These are phyloP conservation scores for Toxotes lorentzi DNA, from an alignment of 2,797 vertebrate species.

Conservation along the genomic window DNA sequence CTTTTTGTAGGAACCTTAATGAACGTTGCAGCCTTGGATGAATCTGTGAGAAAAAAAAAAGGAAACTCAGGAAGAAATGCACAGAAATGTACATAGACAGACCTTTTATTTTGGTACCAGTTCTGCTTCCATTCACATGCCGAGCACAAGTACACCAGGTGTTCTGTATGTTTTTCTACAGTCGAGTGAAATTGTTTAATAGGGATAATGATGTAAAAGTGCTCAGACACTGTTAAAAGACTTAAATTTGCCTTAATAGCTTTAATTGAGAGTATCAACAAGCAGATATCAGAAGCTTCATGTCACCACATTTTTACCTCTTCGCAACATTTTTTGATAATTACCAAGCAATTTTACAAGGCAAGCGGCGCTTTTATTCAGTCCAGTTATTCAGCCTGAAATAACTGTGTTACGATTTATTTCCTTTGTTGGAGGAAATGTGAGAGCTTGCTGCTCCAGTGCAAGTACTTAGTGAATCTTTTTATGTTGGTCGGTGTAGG, in stretches of 20 bases:
- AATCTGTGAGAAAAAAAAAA: conserved; percentile 43
- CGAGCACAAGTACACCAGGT: background rate
- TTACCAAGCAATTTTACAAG: background rate
- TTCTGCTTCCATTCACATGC: background rate
- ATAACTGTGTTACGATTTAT: background rate
- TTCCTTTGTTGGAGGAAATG: conserved; percentile 3
- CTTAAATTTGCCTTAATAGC: background rate
- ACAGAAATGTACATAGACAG: conserved; percentile 7
- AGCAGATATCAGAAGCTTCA: background rate
- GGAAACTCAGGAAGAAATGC: conserved; percentile 1
- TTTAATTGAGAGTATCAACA: background rate
- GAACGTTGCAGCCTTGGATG: conserved; percentile 37
- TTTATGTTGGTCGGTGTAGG: conserved; percentile 8
- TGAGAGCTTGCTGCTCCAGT: background rate
- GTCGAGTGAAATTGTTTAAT: background rate
- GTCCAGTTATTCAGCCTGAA: background rate
- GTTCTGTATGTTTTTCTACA: background rate
- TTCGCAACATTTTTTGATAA: background rate
- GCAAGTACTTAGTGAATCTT: conserved; percentile 24
- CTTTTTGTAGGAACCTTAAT: conserved; percentile 49
- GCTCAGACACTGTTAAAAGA: background rate
- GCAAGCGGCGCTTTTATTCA: background rate
- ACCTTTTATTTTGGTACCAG: background rate
- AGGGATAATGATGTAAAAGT: background rate
- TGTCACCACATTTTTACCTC: background rate